Evolutionary conservation across 2,113 vertebrate species (phyloP), one percentile per base, ranked within the genome.

Genomic region (Proteles cristata): DNA sequence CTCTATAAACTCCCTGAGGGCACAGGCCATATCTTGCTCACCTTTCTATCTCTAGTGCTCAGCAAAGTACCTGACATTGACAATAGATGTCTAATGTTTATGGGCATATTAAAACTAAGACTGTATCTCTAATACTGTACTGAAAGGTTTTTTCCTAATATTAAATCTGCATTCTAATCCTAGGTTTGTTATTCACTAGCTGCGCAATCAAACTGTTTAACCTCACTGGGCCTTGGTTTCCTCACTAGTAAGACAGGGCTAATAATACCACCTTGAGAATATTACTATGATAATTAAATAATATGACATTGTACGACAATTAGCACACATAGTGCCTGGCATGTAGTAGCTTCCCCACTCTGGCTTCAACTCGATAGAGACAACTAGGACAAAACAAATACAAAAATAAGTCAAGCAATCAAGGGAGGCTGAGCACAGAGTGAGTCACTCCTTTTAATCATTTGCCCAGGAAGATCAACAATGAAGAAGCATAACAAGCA

Each of bases 381-480:
- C 94, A 97, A 95, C 95, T 79, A 97, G 94, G 61, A 96, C 88
- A 96, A 97, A 97, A 96, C 92, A 97, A 97, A 98, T 94, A 93
- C 85, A 97, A 97, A 98, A 97, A 98, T 96, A 97, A 98, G 93
- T 88, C 96, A 87, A 93, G 94, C 88, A 93, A 98, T 93, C 93
- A 95, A 96, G 81, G 84, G 76, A 97, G 90, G 94, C 71, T 93
- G 94, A 96, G 94, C 71, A 94, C 6, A 82, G 53, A 79, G 43
- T 68, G 2, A 97, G 89, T 94, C 96, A 98, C 87, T 94, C 86
- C 71, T 90, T 45, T 95, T 96, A 93, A 95, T 93, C 95, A 98
- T 16, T 58, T 81, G 58, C 48, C 48, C 80, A 97, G 94, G 84
- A 97, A 98, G 97, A 98, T 63, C 93, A 97, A 98, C 97, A 97